Conservation (phyloP, 2,888 invertebrate species). For the Corbicula japonica region DNA sequence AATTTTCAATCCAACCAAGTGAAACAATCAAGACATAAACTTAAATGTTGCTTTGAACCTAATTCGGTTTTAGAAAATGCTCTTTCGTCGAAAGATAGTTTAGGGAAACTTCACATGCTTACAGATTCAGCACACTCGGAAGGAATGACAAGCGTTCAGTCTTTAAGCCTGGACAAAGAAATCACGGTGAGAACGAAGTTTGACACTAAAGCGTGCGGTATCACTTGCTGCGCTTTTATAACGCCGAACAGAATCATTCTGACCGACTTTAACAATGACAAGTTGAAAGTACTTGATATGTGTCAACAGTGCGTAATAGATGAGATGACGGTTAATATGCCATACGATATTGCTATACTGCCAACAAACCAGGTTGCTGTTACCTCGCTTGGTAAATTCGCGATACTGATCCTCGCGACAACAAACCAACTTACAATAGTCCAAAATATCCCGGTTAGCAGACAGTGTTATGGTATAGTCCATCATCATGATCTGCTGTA, state of each 20-base stretch:
- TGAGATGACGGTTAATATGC: not conserved
- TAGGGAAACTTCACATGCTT: not conserved
- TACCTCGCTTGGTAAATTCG: not conserved
- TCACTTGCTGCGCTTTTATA: not conserved
- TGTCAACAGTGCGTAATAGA: not conserved
- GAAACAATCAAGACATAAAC: too few species aligned
- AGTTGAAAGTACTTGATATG: not conserved
- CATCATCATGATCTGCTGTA: not conserved
- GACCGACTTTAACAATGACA: not conserved
- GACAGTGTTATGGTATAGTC: not conserved
- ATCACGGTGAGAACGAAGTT: not conserved
- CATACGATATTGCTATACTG: not conserved
- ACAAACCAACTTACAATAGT: not conserved
- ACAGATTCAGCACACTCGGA: not conserved
- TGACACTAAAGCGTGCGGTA: not conserved
- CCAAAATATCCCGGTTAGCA: not conserved
- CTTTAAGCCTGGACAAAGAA: not conserved
- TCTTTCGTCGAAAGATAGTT: not conserved
- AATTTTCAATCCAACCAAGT: too few species aligned
- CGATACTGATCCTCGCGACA: not conserved
- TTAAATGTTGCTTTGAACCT: too few species aligned
- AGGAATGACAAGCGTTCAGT: not conserved
- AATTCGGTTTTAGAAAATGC: not conserved
- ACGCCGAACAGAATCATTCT: not conserved
- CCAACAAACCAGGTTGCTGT: not conserved